These are phyloP conservation scores for Botrylloides violaceus DNA, from an alignment of 23 tunicate genomes.

Conservation along the genomic window DNA sequence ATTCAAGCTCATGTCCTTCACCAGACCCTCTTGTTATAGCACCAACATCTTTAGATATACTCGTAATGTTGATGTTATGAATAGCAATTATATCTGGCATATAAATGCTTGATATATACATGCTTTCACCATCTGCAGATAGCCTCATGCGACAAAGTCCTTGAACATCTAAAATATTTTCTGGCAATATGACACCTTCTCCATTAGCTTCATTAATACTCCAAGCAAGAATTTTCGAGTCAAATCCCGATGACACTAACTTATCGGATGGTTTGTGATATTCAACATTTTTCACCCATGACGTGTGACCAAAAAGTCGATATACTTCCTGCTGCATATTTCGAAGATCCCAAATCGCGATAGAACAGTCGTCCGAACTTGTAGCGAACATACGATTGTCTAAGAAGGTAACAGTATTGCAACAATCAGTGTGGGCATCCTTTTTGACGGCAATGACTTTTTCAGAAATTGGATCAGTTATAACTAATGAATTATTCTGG, in stretches of 20 bases:
- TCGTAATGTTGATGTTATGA: conserved; percentile 55
- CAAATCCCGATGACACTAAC: conserved; percentile 71
- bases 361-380: conserved; percentile 69
- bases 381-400: conserved; percentile 63
- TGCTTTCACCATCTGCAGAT: conserved; percentile 62
- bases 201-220: conserved; percentile 37
- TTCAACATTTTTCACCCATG: conserved; percentile 91
- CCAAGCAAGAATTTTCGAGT: conserved; percentile 51
- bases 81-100: conserved; percentile 51
- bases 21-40: no score
- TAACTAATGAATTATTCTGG: conserved; percentile 43
- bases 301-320: conserved; percentile 41
- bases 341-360: conserved; percentile 74
- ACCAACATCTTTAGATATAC: not conserved
- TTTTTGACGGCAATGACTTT: conserved; percentile 22
- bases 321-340: conserved; percentile 48
- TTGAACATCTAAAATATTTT: conserved; percentile 24
- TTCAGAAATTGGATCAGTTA: conserved; percentile 54
- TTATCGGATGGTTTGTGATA: conserved; percentile 43
- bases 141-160: conserved; percentile 51
- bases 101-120: conserved; percentile 40
- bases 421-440: conserved; percentile 43
- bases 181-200: not conserved
- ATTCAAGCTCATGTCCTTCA: not conserved
- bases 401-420: conserved; percentile 65